These are phyloP conservation scores for Patella pellucida DNA, from an alignment of 2,888 invertebrate genomes.

Conservation along the genomic window DNA sequence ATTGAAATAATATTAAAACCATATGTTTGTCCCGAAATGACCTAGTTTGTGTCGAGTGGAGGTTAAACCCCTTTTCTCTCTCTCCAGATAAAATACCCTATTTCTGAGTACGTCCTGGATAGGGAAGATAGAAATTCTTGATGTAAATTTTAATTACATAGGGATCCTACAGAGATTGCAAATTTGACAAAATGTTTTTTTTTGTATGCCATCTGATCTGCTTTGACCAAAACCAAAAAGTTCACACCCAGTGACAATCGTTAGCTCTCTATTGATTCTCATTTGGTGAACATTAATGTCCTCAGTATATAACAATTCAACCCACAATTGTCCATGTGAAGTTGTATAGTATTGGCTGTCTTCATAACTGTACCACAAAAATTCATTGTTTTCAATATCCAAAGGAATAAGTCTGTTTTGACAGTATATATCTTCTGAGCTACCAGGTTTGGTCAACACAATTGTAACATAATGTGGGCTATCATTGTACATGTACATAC, in stretches of 20 bases:
- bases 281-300: background rate
- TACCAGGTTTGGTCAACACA: conserved; percentile 14
- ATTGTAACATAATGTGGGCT: conserved; percentile 10
- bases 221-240: background rate
- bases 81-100: too few species aligned
- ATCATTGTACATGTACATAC: background rate
- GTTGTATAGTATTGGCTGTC: background rate
- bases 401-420: background rate
- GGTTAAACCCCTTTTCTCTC: too few species aligned
- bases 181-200: background rate
- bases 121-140: too few species aligned
- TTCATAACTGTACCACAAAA: background rate
- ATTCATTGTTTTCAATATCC: conserved; percentile 9
- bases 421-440: conserved; percentile 5
- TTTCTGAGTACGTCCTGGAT: too few species aligned
- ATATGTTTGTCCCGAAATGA: too few species aligned
- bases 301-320: conserved; percentile 19
- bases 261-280: background rate
- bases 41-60: too few species aligned
- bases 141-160: too few species aligned
- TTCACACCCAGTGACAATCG: background rate
- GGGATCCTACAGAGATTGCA: background rate
- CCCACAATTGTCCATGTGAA: background rate
- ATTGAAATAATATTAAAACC: too few species aligned
- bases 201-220: background rate